Evolutionary conservation across 2,797 vertebrate genomes (phyloP), one percentile per base, ranked within the genome.

Genomic region (Thamnophis elegans): DNA sequence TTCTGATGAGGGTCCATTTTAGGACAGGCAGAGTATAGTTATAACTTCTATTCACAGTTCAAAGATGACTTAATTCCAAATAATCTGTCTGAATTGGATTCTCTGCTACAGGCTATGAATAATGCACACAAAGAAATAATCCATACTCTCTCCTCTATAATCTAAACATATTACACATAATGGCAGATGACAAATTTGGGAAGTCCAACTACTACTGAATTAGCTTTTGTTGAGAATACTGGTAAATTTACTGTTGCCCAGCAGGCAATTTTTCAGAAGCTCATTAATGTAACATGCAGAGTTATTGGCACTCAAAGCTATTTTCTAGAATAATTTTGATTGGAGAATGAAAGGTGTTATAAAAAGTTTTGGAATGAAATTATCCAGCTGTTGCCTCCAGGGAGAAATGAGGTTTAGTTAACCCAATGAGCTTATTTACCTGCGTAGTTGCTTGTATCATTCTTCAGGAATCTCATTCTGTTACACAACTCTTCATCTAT

Each of bases 41-140:
- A 94, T 95, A 95, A 95, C 90, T 87, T 89, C 8, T 96, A 96
- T 96, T 97, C 96, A 95, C 95, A 96, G 95, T 96, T 97, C 96
- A 97, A 96, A 96, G 94, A 87, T 0, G 0, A 94, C 68, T 94
- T 94, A 94, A 95, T 94, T 94, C 91, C 0, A 87, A 94, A 68
- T 96, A 85, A 89, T 92, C 92, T 2, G 53, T 85, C 91, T 65
- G 51, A 89, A 78, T 95, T 93, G 78, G 0, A 62, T 94, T 95
- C 78, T 26, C 53, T 91, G 86, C 68, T 55, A 90, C 91, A 92
- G 85, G 91, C 55, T 78, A 25, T 94, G 92, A 96, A 96, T 95
- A 96, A 96, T 94, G 90, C 5, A 54, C 91, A 95, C 95, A 87
- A 65, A 65, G 92, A 85, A 87, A 53, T 68, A 90, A 95, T 90